Evolutionary conservation across 2,888 invertebrate genomes (phyloP).

Genomic region (Hypena proboscidalis): DNA sequence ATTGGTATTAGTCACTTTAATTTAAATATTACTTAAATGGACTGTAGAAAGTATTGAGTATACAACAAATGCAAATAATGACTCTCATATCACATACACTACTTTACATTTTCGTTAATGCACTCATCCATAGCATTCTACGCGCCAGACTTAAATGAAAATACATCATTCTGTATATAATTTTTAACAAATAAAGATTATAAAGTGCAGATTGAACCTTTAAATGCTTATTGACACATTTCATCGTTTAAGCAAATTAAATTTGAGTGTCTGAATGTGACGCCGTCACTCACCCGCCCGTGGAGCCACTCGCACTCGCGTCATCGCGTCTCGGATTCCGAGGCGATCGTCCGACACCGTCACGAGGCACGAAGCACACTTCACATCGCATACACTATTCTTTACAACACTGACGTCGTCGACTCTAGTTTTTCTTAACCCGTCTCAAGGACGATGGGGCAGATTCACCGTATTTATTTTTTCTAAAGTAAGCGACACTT

Average conservation of each 20-base stretch:
- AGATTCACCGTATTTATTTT: constrained; percentile 21
- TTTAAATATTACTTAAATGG: background rate
- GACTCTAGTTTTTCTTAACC: constrained; percentile 23
- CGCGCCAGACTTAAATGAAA: constrained; percentile 47
- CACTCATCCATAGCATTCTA: constrained; percentile 24
- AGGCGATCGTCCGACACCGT: constrained; percentile 3
- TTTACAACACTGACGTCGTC: constrained; percentile 18
- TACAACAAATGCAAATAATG: constrained; percentile 21
- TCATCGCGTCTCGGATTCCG: background rate
- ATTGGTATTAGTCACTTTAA: constrained; percentile 1
- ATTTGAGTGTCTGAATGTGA: constrained; percentile 8
- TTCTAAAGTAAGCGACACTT: constrained; percentile 18
- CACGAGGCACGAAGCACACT: too few relatives aligned
- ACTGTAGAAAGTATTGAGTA: background rate
- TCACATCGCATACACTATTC: constrained; percentile 10
- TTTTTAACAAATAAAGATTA: constrained; percentile 49
- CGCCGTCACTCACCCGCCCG: too few relatives aligned
- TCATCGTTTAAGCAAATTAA: constrained; percentile 38
- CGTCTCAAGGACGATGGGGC: constrained; percentile 26
- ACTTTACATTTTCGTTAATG: constrained; percentile 7
- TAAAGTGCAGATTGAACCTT: constrained; percentile 56
- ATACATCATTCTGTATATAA: constrained; percentile 43
- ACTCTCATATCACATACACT: constrained; percentile 9
- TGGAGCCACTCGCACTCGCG: background rate
- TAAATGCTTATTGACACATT: constrained; percentile 59